Evolutionary conservation across 64 coral and sea anemone species (phyloP), one percentile per base, ranked within the genome.

Genomic region (Montipora cactus): DNA sequence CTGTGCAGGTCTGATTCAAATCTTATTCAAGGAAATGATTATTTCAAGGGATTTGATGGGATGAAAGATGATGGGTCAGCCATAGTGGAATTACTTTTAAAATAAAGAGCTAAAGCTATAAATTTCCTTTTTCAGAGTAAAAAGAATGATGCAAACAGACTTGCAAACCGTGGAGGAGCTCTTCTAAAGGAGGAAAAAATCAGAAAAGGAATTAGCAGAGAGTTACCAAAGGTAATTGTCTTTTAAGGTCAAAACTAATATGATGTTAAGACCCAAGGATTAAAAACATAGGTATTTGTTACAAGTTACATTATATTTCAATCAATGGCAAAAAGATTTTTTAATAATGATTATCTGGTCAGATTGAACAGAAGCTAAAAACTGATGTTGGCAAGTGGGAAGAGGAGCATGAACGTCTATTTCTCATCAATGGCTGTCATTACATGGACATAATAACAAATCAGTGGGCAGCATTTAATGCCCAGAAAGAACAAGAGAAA

Each of bases 131-230:
- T 81, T 51, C 87, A 81, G 72, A 99, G 89, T 64, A 82, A 81
- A 94, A 99, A 95, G 58, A 95, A 94, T 92, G 92, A 99, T 81
- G 79, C 93, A n/a, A 95, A 92, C 77, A 87, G 98, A 75, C 89
- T 99, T 90, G 90, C 95, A 44, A 99, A 99, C 76, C 92, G 98
- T 48, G 95, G 95, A 23, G 98, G 95, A 49, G 95, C 93, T 19
- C 88, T 99, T 12, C 90, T 99, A 3, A 99, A 99, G 46, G 98
- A 99, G 61, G 91, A 92, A 59, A 94, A 95, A 68, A 88, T 81
- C 16, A 94, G 98, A 53, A 96, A 90, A 84, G 87, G 77, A 55
- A 37, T 99, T 47, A 92, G 89, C 15, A 99, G 94, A 79, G 98
- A 96, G 83, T 62, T 99, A 9, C 98, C 97, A 44, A 99, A 99